Evolutionary conservation across 2,888 invertebrate species (phyloP).

Genomic region (Emmelina monodactyla): DNA sequence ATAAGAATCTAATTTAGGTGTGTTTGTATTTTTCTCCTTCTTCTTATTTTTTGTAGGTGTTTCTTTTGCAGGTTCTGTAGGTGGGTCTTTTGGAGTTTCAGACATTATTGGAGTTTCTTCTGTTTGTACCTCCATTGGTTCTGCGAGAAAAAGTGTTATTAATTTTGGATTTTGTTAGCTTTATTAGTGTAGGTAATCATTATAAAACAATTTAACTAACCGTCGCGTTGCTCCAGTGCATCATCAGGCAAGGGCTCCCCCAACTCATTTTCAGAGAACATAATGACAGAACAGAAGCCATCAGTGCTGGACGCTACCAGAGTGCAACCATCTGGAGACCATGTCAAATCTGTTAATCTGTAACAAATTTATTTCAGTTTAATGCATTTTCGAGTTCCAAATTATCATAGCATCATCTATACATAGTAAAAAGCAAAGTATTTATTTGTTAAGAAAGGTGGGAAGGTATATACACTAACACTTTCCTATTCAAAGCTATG

Average conservation of each 20-base stretch:
- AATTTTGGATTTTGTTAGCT: too few species aligned
- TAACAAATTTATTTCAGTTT: not conserved
- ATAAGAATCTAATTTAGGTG: slow-evolving; percentile 37
- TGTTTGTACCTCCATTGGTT: slow-evolving; percentile 28
- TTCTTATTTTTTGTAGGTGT: slow-evolving; percentile 11
- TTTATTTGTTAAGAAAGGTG: too few species aligned
- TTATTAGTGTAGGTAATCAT: too few species aligned
- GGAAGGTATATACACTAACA: too few species aligned
- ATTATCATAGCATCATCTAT: too few species aligned
- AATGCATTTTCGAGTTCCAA: too few species aligned
- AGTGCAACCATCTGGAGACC: slow-evolving; percentile 38
- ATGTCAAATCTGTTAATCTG: slow-evolving; percentile 48
- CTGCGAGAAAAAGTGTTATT: slow-evolving; percentile 21
- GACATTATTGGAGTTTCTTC: too few species aligned
- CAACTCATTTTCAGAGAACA: slow-evolving; percentile 34
- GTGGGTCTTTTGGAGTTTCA: slow-evolving; percentile 16
- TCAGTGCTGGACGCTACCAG: slow-evolving; percentile 53
- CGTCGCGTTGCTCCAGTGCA: too few species aligned
- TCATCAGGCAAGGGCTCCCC: slow-evolving; percentile 29
- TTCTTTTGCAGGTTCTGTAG: slow-evolving; percentile 18
- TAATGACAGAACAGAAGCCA: slow-evolving; percentile 52
- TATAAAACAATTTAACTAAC: too few species aligned
- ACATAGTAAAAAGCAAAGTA: too few species aligned
- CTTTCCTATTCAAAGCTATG: too few species aligned
- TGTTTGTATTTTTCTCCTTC: slow-evolving; percentile 21